Base-by-base conservation (phyloP, 2,888 invertebrate species). In the Drosophila cognata region DNA sequence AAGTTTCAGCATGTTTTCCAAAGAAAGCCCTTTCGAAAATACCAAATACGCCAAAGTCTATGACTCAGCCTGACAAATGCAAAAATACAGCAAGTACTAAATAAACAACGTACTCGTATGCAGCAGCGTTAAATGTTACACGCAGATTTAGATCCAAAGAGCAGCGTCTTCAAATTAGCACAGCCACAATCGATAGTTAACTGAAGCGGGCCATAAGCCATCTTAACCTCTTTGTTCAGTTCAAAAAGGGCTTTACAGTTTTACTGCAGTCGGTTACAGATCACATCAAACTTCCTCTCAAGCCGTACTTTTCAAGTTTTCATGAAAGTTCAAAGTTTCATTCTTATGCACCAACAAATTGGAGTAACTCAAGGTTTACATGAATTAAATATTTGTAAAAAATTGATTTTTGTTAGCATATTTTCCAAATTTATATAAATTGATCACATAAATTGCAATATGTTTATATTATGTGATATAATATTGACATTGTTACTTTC, bases 1-100 rank as follows among this genome's bases (percentile, higher is more conserved):
- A 90, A 89, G 90, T 90, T 83, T 83, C 88, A 90, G 85, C 89
- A 89, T 90, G 89, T 90, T 90, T 88, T 78, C 58, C 75, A 60
- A 74, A 79, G 71, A 77, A 77, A 86, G 63, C 61, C 80, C 70
- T 69, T 79, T 84, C 53, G 28, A 55, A 60, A 58, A 38, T 60
- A 60, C 66, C 62, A 69, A 76, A 75, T 21, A 55, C 57, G 43
- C 58, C 51, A 28, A 28, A 46, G 46, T 46, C 46, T 16, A 35
- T 46, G 51, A 51, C 29, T 62, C 48, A 50, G 61, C 43, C 35
- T 58, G 64, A 69, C 67, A 73, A 63, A 59, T 60, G 63, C 55
- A 70, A 53, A 59, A 72, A 64, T 38, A 67, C n/a, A 46, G 43
- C 43, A 46, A 51, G 36, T 28, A 53, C 61, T 43, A 70, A 61